Conservation (phyloP, 2,113 vertebrate genomes). For the Aleadryas rufinucha region DNA sequence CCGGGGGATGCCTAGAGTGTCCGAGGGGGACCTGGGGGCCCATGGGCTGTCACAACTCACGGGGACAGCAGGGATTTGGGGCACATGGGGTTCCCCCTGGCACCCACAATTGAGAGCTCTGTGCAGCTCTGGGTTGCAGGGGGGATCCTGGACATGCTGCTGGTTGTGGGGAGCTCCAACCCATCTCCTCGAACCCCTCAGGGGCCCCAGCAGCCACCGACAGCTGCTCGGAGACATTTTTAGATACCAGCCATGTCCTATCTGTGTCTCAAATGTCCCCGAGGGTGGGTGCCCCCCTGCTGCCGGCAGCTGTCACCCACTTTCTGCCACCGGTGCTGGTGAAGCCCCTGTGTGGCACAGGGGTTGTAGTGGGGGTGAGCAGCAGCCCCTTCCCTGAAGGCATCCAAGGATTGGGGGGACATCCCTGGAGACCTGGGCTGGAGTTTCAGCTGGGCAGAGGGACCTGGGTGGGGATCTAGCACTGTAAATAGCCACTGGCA, state of each 20-base stretch:
- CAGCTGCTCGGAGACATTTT: slow-evolving; percentile 46
- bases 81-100: fast-evolving
- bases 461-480: fast-evolving
- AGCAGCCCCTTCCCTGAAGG: background rate
- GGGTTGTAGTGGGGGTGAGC: background rate
- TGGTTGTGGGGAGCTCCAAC: background rate
- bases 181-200: background rate
- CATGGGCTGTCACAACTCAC: fast-evolving
- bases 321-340: background rate
- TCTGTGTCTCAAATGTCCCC: slow-evolving; percentile 36
- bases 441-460: background rate
- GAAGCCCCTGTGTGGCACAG: fast-evolving
- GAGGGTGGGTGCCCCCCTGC: background rate
- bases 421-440: background rate
- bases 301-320: background rate
- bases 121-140: fast-evolving
- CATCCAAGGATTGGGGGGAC: background rate
- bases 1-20: background rate
- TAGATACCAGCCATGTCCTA: slow-evolving; percentile 21
- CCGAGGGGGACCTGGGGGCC: background rate
- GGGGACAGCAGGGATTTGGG: background rate
- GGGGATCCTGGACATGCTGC: fast-evolving
- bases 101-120: background rate
- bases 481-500: fast-evolving
- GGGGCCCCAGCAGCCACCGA: background rate